Evolutionary conservation across 2,888 invertebrate genomes (phyloP).

Genomic region (Limenitis camilla): DNA sequence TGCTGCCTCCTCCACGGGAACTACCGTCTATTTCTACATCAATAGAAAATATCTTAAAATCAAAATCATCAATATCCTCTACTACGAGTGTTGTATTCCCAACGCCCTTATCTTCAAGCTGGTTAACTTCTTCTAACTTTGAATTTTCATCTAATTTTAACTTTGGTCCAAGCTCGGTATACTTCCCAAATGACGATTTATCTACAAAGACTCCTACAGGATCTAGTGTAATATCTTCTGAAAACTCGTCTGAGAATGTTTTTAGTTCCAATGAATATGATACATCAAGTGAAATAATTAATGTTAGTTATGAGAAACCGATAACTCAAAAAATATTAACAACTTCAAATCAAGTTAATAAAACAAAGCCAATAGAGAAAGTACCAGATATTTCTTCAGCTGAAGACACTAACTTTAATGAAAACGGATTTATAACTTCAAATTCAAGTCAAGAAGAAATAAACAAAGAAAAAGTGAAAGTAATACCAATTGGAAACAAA

Average conservation of each 20-base stretch:
- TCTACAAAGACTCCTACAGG: slow-evolving; percentile 35
- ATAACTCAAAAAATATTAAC: slow-evolving; percentile 36
- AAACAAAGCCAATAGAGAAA: slow-evolving; percentile 25
- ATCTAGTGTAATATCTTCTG: slow-evolving; percentile 35
- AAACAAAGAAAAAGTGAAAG: slow-evolving; percentile 45
- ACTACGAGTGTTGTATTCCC: slow-evolving; percentile 56
- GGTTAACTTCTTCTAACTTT: slow-evolving; percentile 61
- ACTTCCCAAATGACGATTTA: slow-evolving; percentile 38
- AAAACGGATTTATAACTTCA: slow-evolving; percentile 16
- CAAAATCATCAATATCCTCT: slow-evolving; percentile 30
- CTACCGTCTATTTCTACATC: slow-evolving; percentile 37
- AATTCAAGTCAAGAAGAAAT: slow-evolving; percentile 47
- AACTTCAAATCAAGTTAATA: slow-evolving; percentile 24
- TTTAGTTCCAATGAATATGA: slow-evolving; percentile 45
- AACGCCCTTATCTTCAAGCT: slow-evolving; percentile 58
- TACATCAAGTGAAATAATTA: slow-evolving; percentile 44
- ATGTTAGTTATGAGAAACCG: slow-evolving; percentile 37
- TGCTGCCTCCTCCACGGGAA: slow-evolving; percentile 57
- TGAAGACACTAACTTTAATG: not conserved
- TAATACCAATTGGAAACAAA: slow-evolving; percentile 42
- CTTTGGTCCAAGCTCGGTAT: slow-evolving; percentile 42
- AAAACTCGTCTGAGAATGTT: slow-evolving; percentile 35
- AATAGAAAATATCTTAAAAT: slow-evolving; percentile 33
- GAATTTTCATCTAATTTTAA: slow-evolving; percentile 62
- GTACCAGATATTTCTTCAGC: slow-evolving; percentile 11